Evolutionary conservation across 1,140 invertebrate genomes (phyloP), one percentile per base, ranked within the genome.

Genomic region (Microplitis demolitor): DNA sequence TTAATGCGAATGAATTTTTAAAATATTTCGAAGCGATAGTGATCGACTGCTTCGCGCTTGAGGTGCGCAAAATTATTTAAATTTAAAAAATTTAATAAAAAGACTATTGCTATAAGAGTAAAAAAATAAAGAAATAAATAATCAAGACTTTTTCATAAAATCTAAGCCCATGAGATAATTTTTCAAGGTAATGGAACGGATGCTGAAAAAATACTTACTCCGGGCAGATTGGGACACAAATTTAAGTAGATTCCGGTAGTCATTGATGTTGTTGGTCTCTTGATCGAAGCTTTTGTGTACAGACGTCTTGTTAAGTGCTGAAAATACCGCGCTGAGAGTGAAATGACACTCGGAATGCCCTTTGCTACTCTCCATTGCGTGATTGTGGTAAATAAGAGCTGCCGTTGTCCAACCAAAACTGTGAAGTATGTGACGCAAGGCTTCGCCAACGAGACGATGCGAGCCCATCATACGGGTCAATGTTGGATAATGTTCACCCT

Each of bases 391-490:
- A 11, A 94, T 84, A 75, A 94, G 89, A 3, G 91, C 91, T 3
- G 91, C 86, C 13, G 90, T 87, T 13, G 89, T 88, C 94, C 94
- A 96, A 9, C 91, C 89, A 80, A 94, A 95, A 37, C 90, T 89
- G 78, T 88, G 84, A 1, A 94, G 82, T 11, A 96, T 91, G 51
- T 91, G 87, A 1, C 88, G 83, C 1, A 96, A 88, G 11, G 94
- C 93, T 71, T 90, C 89, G 4, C 92, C 93, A 2, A 94, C 90
- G 79, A 93, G 90, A 64, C 88, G 90, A 84, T 96, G 94, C 53
- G 93, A 93, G 0, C 95, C 94, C 88, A 95, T 96, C 86, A 97
- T 91, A 50, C 96, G 89, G 0, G 95, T 97, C 9, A 98, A 86
- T 0, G 94, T 92, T 1, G 90, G 90, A 83, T 93, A 97, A 73